phyloP scores from a whole-genome alignment of 2,113 vertebrate genomes.

The Channa argus region DNA sequence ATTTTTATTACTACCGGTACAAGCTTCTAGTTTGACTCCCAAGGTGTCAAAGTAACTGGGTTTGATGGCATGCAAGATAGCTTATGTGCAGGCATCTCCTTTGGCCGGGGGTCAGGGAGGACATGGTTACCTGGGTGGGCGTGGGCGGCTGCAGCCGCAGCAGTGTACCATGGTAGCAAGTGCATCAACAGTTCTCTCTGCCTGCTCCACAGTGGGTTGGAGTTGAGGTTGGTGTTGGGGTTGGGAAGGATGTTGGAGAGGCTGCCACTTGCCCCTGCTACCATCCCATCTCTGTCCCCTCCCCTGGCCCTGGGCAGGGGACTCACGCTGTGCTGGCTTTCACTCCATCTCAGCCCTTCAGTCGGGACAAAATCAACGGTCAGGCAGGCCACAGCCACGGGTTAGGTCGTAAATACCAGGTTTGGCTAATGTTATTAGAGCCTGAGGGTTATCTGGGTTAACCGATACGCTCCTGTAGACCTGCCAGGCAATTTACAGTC shows the following conservation, averaged over 20 bases:
- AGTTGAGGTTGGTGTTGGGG: constrained; percentile 78
- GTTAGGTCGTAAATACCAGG: constrained; percentile 52
- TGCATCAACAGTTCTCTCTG: constrained; percentile 88
- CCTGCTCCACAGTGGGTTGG: constrained; percentile 82
- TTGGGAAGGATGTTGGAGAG: constrained; percentile 74
- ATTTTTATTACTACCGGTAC: background rate
- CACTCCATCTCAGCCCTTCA: constrained; percentile 86
- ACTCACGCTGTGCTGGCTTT: constrained; percentile 86
- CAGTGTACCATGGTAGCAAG: constrained; percentile 86
- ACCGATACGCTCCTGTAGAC: constrained; percentile 52
- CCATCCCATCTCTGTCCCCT: constrained; percentile 76
- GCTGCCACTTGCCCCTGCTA: constrained; percentile 71
- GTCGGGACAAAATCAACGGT: constrained; percentile 79
- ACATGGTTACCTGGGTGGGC: constrained; percentile 82
- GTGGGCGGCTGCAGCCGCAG: constrained; percentile 77
- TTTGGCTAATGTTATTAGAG: constrained; percentile 29
- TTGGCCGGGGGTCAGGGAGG: constrained; percentile 14
- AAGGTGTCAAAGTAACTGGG: background rate
- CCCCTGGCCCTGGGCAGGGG: constrained; percentile 79
- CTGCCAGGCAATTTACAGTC: constrained; percentile 25
- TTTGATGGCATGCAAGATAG: constrained; percentile 22
- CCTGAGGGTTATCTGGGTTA: constrained; percentile 7
- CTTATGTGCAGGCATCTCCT: background rate
- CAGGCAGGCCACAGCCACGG: constrained; percentile 65
- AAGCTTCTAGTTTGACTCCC: constrained; percentile 11